Evolutionary conservation across 2,797 vertebrate species (phyloP), one percentile per base, ranked within the genome.

Genomic region (Glyptemys insculpta): DNA sequence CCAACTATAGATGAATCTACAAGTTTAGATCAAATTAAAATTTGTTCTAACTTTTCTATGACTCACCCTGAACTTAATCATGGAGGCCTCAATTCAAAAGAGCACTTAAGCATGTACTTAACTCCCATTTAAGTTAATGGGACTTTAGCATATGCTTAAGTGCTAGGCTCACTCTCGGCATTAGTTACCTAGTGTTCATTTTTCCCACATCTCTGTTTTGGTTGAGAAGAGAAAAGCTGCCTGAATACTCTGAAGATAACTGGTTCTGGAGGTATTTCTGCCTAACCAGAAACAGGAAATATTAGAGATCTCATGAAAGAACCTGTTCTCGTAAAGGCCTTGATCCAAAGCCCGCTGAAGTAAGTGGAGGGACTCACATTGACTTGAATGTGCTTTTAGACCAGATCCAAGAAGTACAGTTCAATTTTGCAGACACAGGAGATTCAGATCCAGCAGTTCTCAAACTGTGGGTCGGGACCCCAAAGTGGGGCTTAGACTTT

Each of bases 1-100:
- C 93, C 92, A 91, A 92, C 93, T 90, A 93, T 95, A 96, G 94
- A 96, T 95, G 94, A 87, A 44, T 50, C 19, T 65, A 19, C 8
- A 68, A 68, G 34, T 68, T 68, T 34, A n/a, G 62, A 68, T n/a
- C 34, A 37, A n/a, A 68, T 68, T 68, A 68, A 68, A 68, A 37
- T 68, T n/a, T n/a, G 31, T 65, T 65, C 62, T 68, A 68, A 68
- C 34, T 68, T 37, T 68, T 68, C 62, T 68, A 10, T 18, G 16
- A 68, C 16, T 68, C 34, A 68, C 34, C 16, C 62, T 68, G 16
- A 68, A 19, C 62, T 68, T 68, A 37, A 19, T 68, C 34, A 9
- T 68, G 34, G 62, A 37, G 8, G 34, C 34, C 34, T 68, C 18
- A n/a, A 68, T 68, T 37, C 34, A 19, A 34, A 37, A 21, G 18